A percentile compares a stretch with the other conserved stretches of the same genome.
Conservation (phyloP, 2,888 invertebrate genomes). For the Deilephila elpenor region DNA sequence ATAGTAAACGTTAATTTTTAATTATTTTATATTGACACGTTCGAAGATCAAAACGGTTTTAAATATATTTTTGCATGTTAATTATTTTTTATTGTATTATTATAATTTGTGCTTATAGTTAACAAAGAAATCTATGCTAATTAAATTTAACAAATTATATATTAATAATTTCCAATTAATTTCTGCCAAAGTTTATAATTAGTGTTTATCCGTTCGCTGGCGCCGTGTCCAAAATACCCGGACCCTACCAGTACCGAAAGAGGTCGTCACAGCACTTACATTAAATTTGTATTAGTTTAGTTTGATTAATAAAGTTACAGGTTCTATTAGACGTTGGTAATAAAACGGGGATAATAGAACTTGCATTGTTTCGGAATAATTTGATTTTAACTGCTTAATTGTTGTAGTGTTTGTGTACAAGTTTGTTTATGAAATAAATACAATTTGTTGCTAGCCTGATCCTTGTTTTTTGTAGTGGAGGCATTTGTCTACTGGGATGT, state of each 20-base stretch:
- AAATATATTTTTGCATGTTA: too few species aligned
- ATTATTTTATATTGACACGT: too few species aligned
- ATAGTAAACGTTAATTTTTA: too few species aligned
- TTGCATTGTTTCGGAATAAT: not conserved
- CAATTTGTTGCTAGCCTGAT: too few species aligned
- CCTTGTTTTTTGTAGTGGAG: too few species aligned
- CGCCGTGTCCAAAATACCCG: constrained; percentile 4
- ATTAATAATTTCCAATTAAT: not conserved
- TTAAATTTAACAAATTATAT: not conserved
- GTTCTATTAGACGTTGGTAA: constrained; percentile 22
- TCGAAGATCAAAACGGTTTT: too few species aligned
- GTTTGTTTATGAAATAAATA: too few species aligned
- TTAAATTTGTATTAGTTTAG: constrained; percentile 45
- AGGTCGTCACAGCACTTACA: constrained; percentile 31
- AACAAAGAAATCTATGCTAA: not conserved
- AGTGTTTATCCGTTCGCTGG: not conserved
- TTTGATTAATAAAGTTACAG: constrained; percentile 49
- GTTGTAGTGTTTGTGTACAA: not conserved
- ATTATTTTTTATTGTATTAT: too few species aligned
- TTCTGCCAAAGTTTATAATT: not conserved
- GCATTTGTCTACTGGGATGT: too few species aligned
- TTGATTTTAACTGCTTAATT: not conserved
- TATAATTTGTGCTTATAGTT: too few species aligned
- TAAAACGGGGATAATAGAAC: not conserved
- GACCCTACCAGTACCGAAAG: constrained; percentile 12